These are phyloP conservation scores for Diarsia dahlii DNA, from an alignment of 2,888 invertebrate genomes.

Conservation along the genomic window DNA sequence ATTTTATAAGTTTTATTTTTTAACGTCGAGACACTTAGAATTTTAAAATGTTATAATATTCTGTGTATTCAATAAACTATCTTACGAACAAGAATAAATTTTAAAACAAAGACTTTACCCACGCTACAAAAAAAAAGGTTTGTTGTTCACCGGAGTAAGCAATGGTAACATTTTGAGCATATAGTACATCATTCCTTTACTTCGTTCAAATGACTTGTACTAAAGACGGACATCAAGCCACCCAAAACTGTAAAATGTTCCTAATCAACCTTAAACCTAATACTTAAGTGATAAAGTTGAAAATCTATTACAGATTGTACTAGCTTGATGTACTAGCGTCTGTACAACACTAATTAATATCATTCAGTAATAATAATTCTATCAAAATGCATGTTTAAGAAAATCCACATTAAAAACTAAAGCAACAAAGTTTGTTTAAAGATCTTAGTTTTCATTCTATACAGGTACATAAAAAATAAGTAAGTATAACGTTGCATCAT, in stretches of 20 bases:
- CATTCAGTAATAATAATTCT: neutral
- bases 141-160: neutral
- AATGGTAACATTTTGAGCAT: neutral
- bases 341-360: neutral
- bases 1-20: slow-evolving; percentile 27
- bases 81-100: neutral
- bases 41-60: neutral
- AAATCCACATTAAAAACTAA: slow-evolving; percentile 4
- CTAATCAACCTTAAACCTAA: no score
- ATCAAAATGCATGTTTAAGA: neutral
- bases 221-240: no score
- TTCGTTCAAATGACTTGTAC: neutral
- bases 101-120: no score
- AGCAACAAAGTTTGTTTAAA: slow-evolving; percentile 11
- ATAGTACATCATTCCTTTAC: neutral
- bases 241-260: neutral
- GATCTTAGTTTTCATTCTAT: slow-evolving; percentile 34
- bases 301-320: no score
- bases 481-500: slow-evolving; percentile 19
- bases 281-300: no score
- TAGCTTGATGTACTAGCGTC: neutral
- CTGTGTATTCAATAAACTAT: neutral
- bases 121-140: neutral
- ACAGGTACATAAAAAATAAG: slow-evolving; percentile 20
- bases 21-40: slow-evolving; percentile 9